These are phyloP conservation scores for Scartelaos histophorus DNA, from an alignment of 2,113 vertebrate species.

Conservation along the genomic window DNA sequence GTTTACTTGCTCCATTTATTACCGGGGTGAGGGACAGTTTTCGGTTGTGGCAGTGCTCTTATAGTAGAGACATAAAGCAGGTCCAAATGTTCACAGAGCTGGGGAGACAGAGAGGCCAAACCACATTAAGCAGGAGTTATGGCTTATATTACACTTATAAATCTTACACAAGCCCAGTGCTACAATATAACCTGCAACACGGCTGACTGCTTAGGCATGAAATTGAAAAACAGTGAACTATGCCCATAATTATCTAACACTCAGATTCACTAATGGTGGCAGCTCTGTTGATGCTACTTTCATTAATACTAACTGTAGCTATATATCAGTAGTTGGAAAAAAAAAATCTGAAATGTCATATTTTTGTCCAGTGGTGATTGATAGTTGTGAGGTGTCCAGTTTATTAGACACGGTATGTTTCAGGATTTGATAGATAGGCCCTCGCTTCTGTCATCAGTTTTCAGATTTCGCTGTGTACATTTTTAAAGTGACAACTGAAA, in stretches of 20 bases:
- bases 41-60: constrained; percentile 5
- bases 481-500: not conserved
- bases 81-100: constrained; percentile 16
- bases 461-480: not conserved
- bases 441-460: not conserved
- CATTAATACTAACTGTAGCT: not conserved
- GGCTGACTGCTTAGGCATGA: constrained; percentile 62
- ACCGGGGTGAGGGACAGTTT: not conserved
- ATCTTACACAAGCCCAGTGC: constrained; percentile 55
- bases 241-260: constrained; percentile 24
- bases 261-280: constrained; percentile 25
- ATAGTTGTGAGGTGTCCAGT: not conserved
- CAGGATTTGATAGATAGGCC: not conserved
- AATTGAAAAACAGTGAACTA: constrained; percentile 68
- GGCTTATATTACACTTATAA: constrained; percentile 63
- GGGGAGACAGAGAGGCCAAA: constrained; percentile 39
- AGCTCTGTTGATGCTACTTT: not conserved
- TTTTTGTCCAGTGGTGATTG: not conserved
- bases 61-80: constrained; percentile 33
- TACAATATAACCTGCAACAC: constrained; percentile 58
- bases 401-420: not conserved
- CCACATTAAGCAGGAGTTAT: constrained; percentile 58
- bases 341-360: not conserved
- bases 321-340: constrained; percentile 1
- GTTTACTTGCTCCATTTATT: not conserved